A percentile compares a stretch with the other conserved stretches of the same genome.
Evolutionary conservation across 1,140 invertebrate genomes (phyloP).

Genomic region (Drosophila yakuba): DNA sequence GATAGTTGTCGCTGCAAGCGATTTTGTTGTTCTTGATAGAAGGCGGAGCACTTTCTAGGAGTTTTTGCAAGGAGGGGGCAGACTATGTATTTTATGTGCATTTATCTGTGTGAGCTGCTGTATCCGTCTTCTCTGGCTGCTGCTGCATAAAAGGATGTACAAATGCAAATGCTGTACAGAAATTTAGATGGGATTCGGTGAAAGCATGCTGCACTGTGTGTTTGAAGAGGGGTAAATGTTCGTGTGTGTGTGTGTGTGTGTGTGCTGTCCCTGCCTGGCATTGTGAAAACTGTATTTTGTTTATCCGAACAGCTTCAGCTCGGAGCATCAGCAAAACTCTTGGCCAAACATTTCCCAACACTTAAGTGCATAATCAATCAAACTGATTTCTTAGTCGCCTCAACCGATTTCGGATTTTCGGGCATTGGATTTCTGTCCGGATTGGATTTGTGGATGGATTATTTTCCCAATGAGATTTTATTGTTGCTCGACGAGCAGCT

Average conservation of each 20-base stretch:
- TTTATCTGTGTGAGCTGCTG: conserved; percentile 47
- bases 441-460: conserved; percentile 41
- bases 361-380: conserved; percentile 84
- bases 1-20: conserved; percentile 74
- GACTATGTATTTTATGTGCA: conserved; percentile 71
- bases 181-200: conserved; percentile 13
- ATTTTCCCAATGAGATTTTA: conserved; percentile 11
- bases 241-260: neutral
- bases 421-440: conserved; percentile 27
- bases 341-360: conserved; percentile 55
- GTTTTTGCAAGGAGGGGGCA: neutral
- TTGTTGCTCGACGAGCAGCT: conserved; percentile 2
- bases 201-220: neutral
- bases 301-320: conserved; percentile 48
- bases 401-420: conserved; percentile 50
- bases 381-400: conserved; percentile 71
- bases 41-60: neutral
- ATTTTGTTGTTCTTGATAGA: conserved; percentile 58
- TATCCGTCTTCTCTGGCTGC: conserved; percentile 22
- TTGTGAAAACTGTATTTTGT: conserved; percentile 70
- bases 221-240: neutral
- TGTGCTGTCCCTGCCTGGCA: conserved; percentile 21
- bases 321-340: conserved; percentile 33
- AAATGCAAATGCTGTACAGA: conserved; percentile 69
- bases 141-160: conserved; percentile 71